A percentile compares a stretch with the other conserved stretches of the same genome.
Evolutionary conservation across 2,797 vertebrate species (phyloP).

Genomic region (Ibycter americanus): DNA sequence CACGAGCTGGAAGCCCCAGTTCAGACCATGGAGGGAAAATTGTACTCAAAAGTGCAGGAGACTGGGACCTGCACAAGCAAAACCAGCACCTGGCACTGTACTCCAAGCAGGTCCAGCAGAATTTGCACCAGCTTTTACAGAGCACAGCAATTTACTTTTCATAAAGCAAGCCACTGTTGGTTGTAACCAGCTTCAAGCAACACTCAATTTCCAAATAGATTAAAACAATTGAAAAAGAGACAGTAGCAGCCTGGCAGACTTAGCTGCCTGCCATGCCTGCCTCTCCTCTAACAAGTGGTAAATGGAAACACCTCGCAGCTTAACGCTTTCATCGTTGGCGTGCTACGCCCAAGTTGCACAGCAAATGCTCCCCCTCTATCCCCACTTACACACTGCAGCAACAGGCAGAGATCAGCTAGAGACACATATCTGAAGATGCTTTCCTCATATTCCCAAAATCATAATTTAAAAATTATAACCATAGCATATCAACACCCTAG

Average conservation of each 20-base stretch:
- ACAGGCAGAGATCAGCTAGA: background rate
- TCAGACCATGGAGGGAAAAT: rapidly evolving
- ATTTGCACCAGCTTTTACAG: background rate
- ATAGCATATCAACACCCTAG: background rate
- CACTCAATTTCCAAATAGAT: background rate
- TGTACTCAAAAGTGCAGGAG: background rate
- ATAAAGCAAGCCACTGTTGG: background rate
- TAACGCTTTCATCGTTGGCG: rapidly evolving
- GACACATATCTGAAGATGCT: background rate
- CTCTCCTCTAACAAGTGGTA: background rate
- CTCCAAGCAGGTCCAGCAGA: background rate
- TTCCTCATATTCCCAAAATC: background rate
- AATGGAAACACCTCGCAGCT: background rate
- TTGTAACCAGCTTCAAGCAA: background rate
- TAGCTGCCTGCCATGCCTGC: background rate
- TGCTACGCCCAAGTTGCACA: background rate
- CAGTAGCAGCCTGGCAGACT: background rate
- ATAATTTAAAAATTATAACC: rapidly evolving
- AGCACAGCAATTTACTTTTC: background rate
- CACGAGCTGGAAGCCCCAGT: background rate
- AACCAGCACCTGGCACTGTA: rapidly evolving
- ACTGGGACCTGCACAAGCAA: background rate
- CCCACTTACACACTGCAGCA: background rate
- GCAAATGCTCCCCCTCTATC: background rate
- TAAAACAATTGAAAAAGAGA: background rate